Evolutionary conservation across 2,888 invertebrate genomes (phyloP).

Genomic region (Stenchaetothrips biformis): DNA sequence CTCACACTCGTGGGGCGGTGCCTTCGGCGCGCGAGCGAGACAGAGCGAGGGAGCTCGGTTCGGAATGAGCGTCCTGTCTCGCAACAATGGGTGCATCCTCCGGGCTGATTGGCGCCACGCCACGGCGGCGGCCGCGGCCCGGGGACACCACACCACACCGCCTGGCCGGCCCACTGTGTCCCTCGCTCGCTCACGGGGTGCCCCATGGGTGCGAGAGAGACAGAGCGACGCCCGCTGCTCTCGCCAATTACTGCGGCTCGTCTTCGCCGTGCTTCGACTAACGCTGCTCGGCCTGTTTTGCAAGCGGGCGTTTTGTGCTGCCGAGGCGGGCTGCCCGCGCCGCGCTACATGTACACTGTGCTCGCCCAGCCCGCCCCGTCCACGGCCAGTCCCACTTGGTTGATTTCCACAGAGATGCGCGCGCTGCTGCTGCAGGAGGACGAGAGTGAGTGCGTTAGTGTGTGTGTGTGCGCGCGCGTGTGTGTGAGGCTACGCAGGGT

Average conservation of each 20-base stretch:
- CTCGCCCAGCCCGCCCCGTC: too few species aligned
- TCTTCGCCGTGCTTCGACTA: too few species aligned
- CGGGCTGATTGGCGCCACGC: background rate
- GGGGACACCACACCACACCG: background rate
- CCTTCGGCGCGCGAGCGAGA: background rate
- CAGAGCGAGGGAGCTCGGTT: too few species aligned
- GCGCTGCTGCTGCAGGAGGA: too few species aligned
- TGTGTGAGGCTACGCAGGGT: background rate
- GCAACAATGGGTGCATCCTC: constrained; percentile 8
- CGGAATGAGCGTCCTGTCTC: background rate
- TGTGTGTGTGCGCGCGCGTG: too few species aligned
- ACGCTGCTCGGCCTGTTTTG: too few species aligned
- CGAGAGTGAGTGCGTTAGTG: too few species aligned
- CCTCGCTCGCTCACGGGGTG: background rate
- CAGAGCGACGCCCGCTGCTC: background rate
- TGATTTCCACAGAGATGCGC: too few species aligned
- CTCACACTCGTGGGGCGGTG: background rate
- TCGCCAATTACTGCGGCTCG: background rate
- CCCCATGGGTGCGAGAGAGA: background rate
- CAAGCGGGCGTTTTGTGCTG: too few species aligned
- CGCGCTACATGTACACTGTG: too few species aligned
- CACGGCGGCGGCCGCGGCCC: background rate
- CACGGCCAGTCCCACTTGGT: too few species aligned
- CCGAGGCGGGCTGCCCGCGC: too few species aligned
- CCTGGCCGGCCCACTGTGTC: background rate